A percentile compares a stretch with the other conserved stretches of the same genome.
Evolutionary conservation across 2,888 invertebrate genomes (phyloP).

Genomic region (Allacma fusca): DNA sequence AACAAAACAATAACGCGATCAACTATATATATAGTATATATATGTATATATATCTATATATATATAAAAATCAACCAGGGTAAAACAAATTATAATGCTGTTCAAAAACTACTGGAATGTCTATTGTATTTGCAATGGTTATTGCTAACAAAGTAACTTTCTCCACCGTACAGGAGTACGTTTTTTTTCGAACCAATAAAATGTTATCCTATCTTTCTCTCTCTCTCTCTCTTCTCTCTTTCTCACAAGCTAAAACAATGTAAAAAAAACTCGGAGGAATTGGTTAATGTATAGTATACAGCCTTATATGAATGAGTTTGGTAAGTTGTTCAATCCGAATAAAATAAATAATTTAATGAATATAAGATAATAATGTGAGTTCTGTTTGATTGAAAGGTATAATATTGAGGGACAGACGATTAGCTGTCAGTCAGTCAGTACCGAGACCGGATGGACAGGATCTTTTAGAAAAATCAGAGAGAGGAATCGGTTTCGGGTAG

Average conservation of each 20-base stretch:
- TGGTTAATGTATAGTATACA: neutral
- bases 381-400: conserved; percentile 27
- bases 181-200: too few species aligned
- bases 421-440: conserved; percentile 36
- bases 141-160: too few species aligned
- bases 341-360: neutral
- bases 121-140: too few species aligned
- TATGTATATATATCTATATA: too few species aligned
- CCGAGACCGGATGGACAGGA: conserved; percentile 43
- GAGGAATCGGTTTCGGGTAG: conserved; percentile 47
- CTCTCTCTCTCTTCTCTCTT: too few species aligned
- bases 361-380: conserved; percentile 14
- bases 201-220: too few species aligned
- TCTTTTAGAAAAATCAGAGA: conserved; percentile 29
- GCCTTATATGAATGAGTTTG: neutral
- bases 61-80: too few species aligned
- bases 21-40: too few species aligned
- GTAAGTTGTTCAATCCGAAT: neutral
- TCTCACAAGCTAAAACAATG: neutral
- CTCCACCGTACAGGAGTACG: too few species aligned
- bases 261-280: neutral
- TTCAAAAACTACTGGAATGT: too few species aligned
- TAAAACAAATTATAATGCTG: too few species aligned
- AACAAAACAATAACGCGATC: neutral
- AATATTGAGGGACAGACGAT: conserved; percentile 24